A percentile compares a stretch with the other conserved stretches of the same genome.
These are phyloP conservation scores for Megalops atlanticus DNA, from an alignment of 2,113 vertebrate genomes.

Conservation along the genomic window DNA sequence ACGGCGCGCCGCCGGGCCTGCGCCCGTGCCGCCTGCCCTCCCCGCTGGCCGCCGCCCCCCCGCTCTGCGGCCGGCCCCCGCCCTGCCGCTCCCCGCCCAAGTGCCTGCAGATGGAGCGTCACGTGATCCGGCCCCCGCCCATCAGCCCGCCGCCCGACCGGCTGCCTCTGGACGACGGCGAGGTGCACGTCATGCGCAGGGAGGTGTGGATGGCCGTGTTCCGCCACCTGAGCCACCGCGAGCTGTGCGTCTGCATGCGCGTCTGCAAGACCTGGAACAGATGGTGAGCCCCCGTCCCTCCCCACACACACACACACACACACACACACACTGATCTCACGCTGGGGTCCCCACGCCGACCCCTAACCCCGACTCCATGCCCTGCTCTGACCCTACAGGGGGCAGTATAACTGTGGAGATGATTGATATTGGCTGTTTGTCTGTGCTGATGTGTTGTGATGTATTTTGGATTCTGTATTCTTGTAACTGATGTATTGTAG, in stretches of 20 bases:
- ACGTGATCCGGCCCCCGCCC: conserved; percentile 91
- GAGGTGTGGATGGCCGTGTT: conserved; percentile 96
- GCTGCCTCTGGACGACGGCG: conserved; percentile 81
- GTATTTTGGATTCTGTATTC: no score
- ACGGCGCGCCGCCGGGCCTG: conserved; percentile 75
- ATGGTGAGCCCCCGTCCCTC: conserved; percentile 77
- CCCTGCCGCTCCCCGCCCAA: conserved; percentile 87
- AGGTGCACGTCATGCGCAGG: conserved; percentile 86
- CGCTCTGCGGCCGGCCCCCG: conserved; percentile 63
- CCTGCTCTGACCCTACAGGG: not conserved
- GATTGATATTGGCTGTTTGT: not conserved
- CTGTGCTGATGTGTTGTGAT: no score
- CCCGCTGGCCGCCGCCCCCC: conserved; percentile 61
- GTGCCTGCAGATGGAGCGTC: conserved; percentile 90
- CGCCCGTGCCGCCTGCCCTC: conserved; percentile 71
- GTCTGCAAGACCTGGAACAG: conserved; percentile 98
- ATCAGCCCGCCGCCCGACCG: conserved; percentile 94
- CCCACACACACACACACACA: not conserved
- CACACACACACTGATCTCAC: not conserved
- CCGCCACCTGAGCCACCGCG: conserved; percentile 85
- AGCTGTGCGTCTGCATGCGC: conserved; percentile 94
- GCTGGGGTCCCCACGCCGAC: not conserved
- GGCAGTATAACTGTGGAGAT: not conserved
- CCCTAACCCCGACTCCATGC: not conserved
- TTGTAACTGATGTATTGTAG: no score